Base-by-base conservation (phyloP, 1,140 invertebrate species). In the Drosophila arizonae region DNA sequence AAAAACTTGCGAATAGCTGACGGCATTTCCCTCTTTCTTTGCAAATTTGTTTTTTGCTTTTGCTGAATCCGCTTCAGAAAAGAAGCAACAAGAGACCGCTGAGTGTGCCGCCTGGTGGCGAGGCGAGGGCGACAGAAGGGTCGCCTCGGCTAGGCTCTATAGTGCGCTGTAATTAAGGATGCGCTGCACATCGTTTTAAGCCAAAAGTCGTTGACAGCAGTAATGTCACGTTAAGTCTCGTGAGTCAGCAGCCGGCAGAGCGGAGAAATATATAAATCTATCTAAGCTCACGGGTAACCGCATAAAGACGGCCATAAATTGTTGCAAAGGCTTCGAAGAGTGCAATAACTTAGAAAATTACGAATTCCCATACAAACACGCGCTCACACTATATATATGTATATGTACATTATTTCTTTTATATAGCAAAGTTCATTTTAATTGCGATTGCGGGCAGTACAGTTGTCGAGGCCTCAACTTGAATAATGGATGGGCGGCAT, bases 161-260 rank as follows among this genome's bases (percentile, higher is more conserved):
- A 56, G 58, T 48, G 21, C 33, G 63, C 46, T 73, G 72, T 81
- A 81, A 87, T 87, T 87, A 88, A 88, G 84, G 84, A 87, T 87
- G 79, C 84, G 70, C 65, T 84, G 77, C 84, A 88, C 84, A 87
- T 80, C 73, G 64, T 51, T 71, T 30, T 55, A 55, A 52, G 39
- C 39, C 46, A 71, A 79, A 68, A 73, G 81, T 88, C 84, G 84
- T 84, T 87, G 84, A 88, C 84, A 87, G 84, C 70, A 66, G 51
- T 50, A 72, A 65, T 46, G 65, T 63, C 70, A 63, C 50, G 66
- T 62, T 68, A 39, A 69, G 46, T 55, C 50, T 45, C 45, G 50
- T 86, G 82, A 86, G 79, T 86, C 79, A 86, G 50, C 46, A 36
- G 62, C 64, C 11, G 51, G 55, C 57, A 48, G 56, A 15, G 9